These are phyloP conservation scores for Asobara japonica DNA, from an alignment of 1,140 invertebrate species.

Conservation along the genomic window DNA sequence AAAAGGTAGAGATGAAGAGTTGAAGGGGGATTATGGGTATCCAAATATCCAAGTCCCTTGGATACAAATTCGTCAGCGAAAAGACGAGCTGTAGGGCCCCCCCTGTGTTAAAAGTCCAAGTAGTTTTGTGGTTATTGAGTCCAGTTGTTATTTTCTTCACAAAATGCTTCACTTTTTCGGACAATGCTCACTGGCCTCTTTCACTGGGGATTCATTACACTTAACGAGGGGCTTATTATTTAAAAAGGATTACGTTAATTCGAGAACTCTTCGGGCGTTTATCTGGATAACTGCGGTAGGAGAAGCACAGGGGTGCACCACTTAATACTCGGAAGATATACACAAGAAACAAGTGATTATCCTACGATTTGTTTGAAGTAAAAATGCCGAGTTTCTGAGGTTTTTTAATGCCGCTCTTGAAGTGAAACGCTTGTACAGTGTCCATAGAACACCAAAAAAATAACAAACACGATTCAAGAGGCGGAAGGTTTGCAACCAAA, in stretches of 20 bases:
- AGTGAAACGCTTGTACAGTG: too few species aligned
- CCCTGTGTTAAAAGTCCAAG: constrained; percentile 3
- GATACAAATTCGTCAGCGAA: constrained; percentile 48
- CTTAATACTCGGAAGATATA: constrained; percentile 33
- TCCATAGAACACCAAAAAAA: too few species aligned
- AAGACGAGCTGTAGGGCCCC: constrained; percentile 23
- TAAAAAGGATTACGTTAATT: constrained; percentile 56
- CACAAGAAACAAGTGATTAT: constrained; percentile 39
- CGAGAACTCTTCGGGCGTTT: constrained; percentile 39
- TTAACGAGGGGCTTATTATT: constrained; percentile 55
- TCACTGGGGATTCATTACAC: constrained; percentile 50
- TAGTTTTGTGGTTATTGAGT: background rate
- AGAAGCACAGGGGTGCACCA: background rate
- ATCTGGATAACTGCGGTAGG: constrained; percentile 23
- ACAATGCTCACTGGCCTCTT: constrained; percentile 32
- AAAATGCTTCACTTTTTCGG: constrained; percentile 25
- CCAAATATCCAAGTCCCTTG: constrained; percentile 57
- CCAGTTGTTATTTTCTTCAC: constrained; percentile 20
- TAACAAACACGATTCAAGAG: too few species aligned
- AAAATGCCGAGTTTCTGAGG: background rate
- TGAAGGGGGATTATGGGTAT: constrained; percentile 56
- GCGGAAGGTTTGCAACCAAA: too few species aligned
- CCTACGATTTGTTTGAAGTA: constrained; percentile 3
- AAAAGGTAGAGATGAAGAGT: constrained; percentile 27
- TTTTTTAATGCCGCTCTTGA: background rate